Base-by-base conservation (phyloP, 2,797 vertebrate genomes). In the Myotis vivesi region DNA sequence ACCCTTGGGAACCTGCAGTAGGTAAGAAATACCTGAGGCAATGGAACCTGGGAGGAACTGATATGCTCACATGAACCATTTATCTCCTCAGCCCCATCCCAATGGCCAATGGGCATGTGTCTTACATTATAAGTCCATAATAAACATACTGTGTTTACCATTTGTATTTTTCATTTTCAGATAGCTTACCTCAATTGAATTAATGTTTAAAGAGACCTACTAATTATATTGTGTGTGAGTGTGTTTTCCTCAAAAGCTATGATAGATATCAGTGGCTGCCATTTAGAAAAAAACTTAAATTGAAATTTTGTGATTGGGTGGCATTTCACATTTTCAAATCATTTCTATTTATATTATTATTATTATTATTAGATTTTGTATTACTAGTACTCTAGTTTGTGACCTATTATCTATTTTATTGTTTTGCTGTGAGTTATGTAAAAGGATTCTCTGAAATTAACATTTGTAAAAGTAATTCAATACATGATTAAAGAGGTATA, bases 1-100 rank as follows among this genome's bases (percentile, higher is more conserved):
- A 38, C 99, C 99, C 10, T 98, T 99, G 98, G 99, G 99, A 97
- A 99, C 99, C 0, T 99, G 99, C 98, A 99, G 99, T 95, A 99
- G 99, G 99, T 99, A 98, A 99, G 98, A 95, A 95, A 95, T 93
- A 7, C 64, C 92, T 79, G 64, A 91, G 23, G 30, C 13, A 68
- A 92, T 41, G 36, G 13, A 88, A 87, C 62, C 17, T 76, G 36
- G 76, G 33, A 84, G 36, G 69, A 73, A 59, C 44, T 53, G 22
- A 86, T 2, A 81, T 72, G 73, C 36, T 55, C 82, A 57, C 28
- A 6, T 38, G 20, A 85, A 25, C 3, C 9, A 13, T 81, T 59
- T 79, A 23, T 72, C 28, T 91, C 17, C 25, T 79, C 62, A 66
- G 12, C 2, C 25, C n/a, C 23, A 83, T 3, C 3, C 28, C 73